Conservation (phyloP, 2,113 vertebrate species). For the Pituophis catenifer region DNA sequence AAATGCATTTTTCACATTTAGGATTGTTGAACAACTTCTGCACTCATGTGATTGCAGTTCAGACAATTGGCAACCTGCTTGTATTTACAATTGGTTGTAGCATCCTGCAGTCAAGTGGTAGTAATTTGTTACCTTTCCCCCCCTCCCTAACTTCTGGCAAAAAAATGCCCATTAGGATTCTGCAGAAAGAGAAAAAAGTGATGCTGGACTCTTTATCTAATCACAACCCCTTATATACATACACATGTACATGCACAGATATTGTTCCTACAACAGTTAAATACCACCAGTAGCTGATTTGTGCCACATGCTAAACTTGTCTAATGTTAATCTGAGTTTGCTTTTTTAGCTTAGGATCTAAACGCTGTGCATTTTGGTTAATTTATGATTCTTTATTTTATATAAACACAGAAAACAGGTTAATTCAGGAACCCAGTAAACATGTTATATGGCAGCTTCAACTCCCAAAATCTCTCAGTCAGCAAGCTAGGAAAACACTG, state of each 20-base stretch:
- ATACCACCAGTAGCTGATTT: background rate
- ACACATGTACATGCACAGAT: no score
- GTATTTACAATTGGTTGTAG: background rate
- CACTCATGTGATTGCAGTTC: background rate
- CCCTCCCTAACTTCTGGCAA: background rate
- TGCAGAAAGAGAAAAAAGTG: background rate
- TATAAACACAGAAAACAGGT: background rate
- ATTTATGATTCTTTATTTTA: background rate
- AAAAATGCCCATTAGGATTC: background rate
- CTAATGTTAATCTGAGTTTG: background rate
- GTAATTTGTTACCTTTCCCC: background rate
- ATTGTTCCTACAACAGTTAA: background rate
- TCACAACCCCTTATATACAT: no score
- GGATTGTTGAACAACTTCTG: background rate
- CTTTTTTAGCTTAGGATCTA: background rate
- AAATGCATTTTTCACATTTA: accelerated
- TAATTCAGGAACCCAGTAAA: background rate
- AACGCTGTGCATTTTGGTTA: background rate
- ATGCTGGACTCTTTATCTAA: background rate
- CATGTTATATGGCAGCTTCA: background rate
- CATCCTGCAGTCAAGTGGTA: background rate
- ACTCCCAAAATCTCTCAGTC: background rate
- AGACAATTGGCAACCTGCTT: background rate
- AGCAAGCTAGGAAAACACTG: background rate
- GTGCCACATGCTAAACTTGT: background rate